Evolutionary conservation across 1,140 invertebrate species (phyloP), one percentile per base, ranked within the genome.

Genomic region (Tetragonula clypearis): DNA sequence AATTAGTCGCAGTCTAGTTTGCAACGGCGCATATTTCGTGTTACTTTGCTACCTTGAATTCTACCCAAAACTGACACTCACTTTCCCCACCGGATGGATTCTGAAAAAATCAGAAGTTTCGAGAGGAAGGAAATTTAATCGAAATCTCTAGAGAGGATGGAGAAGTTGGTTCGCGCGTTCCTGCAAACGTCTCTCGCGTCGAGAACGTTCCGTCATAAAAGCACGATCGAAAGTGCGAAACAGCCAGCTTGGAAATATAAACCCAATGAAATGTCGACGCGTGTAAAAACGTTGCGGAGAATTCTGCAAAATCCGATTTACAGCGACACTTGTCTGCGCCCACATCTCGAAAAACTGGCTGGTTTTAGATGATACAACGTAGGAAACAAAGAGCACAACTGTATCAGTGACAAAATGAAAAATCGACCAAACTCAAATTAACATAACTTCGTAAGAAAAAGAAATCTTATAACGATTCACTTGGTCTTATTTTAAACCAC

Each of bases 151-250:
- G 30, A 35, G 23, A 23, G 35, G 9, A 15, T 11, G 21, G 30
- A 17, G 17, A 72, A n/a, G 23, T 49, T 2, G 11, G 14, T 72
- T 23, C 49, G 35, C 30, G 17, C 30, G 26, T 56, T 21, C 53
- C 72, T 74, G 41, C 71, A 79, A 79, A 71, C 65, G 78, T 71
- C 23, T 53, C 26, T 62, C 21, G 53, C 62, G 15, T 69, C 26
- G 26, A 14, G 26, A 8, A 79, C 49, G 78, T 79, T 79, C 71
- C 65, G 53, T 60, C 55, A 72, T 80, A 81, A 81, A 81, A 79
- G 26, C 9, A 62, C 30, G 19, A 5, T 35, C 41, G 8, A 15
- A 30, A 68, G 77, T 56, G 65, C 55, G 35, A 69, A 56, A 79
- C 49, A 68, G 65, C 49, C 30, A 35, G 23, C 15, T 56, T 81